Conservation (phyloP, 2,888 invertebrate genomes). For the Deilephila porcellus region DNA sequence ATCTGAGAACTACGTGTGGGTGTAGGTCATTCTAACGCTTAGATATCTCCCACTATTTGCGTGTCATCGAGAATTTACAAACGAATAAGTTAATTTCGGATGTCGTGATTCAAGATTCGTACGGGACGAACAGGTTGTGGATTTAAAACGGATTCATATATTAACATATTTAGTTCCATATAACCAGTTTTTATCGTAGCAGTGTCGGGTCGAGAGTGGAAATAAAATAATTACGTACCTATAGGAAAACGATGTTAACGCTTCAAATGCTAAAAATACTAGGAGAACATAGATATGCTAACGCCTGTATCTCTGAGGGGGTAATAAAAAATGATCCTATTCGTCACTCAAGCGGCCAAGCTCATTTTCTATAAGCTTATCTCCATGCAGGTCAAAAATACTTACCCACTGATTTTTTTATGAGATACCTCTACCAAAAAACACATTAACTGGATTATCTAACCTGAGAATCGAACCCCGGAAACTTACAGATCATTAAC, state of each 20-base stretch:
- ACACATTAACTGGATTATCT: no score
- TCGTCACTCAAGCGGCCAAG: no score
- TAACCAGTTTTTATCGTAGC: constrained; percentile 22
- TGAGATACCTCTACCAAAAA: no score
- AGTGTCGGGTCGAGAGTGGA: constrained; percentile 1
- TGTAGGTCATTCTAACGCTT: not conserved
- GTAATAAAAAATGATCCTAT: no score
- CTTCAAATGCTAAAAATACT: not conserved
- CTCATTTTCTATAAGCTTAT: no score
- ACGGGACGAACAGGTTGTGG: not conserved
- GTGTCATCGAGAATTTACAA: not conserved
- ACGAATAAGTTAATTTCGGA: not conserved
- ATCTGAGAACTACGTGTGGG: no score
- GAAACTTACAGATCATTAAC: no score
- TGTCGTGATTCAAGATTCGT: not conserved
- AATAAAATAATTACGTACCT: not conserved
- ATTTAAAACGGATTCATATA: constrained; percentile 11
- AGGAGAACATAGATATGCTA: no score
- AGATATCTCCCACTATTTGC: not conserved
- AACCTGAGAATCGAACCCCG: no score
- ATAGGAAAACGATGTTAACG: not conserved
- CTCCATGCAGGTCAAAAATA: no score
- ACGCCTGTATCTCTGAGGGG: no score
- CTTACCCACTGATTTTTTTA: no score
- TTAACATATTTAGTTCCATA: constrained; percentile 18